Conservation (phyloP, 2,113 vertebrate genomes). For the Arizona elegans region DNA sequence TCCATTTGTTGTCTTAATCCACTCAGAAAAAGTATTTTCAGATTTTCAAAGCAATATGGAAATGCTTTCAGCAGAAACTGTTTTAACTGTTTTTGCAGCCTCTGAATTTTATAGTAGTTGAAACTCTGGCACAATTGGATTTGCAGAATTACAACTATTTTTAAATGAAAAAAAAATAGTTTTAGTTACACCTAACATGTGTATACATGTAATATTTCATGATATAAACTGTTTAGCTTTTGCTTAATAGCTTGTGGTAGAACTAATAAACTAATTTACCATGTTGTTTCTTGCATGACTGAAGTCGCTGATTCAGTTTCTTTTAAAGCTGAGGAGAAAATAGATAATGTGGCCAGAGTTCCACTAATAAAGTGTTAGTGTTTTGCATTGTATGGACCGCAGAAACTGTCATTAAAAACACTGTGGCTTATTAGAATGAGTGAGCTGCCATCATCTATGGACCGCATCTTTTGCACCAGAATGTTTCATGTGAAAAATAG, state of each 20-base stretch:
- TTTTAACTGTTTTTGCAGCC: background rate
- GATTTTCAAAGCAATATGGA: background rate
- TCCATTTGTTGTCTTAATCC: background rate
- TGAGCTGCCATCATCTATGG: background rate
- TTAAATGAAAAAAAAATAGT: background rate
- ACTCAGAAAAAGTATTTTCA: background rate
- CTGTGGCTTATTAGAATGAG: background rate
- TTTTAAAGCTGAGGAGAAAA: background rate
- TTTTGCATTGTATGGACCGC: background rate
- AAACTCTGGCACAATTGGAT: background rate
- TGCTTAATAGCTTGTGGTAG: background rate
- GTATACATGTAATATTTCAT: background rate
- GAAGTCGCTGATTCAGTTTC: background rate
- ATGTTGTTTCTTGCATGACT: background rate
- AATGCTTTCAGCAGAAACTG: background rate
- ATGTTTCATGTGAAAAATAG: background rate
- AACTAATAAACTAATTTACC: background rate
- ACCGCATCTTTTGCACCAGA: background rate
- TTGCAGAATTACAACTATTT: background rate
- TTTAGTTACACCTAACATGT: background rate
- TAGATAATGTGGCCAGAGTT: background rate
- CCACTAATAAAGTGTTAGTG: background rate
- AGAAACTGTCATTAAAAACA: background rate
- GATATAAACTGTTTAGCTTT: background rate
- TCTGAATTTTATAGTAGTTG: background rate